phyloP scores from a whole-genome alignment of 1,140 invertebrate genomes.

The Harlomillsia oculata region DNA sequence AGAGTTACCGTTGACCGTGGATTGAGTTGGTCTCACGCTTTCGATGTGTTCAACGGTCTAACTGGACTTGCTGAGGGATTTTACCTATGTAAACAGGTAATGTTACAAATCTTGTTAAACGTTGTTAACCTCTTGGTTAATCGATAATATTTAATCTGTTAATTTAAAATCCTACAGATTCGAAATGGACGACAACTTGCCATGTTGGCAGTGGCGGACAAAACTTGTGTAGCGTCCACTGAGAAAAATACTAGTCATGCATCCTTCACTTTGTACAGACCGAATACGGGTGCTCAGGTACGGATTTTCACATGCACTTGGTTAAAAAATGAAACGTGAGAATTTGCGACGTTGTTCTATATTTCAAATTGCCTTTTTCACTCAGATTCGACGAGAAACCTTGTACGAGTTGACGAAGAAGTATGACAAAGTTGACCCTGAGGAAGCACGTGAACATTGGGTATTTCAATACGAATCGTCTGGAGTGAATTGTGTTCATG shows the following conservation, averaged over 20 bases:
- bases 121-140: background rate
- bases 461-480: conserved; percentile 77
- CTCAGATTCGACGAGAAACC: conserved; percentile 67
- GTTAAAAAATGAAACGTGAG: too few relatives aligned
- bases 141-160: background rate
- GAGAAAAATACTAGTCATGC: conserved; percentile 66
- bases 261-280: conserved; percentile 61
- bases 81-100: conserved; percentile 69
- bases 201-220: conserved; percentile 64
- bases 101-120: background rate
- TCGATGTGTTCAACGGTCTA: too few relatives aligned
- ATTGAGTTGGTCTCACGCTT: conserved; percentile 90
- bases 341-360: too few relatives aligned
- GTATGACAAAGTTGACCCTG: conserved; percentile 67
- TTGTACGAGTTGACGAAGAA: conserved; percentile 84
- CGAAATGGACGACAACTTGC: conserved; percentile 76
- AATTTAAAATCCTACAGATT: conserved; percentile 41
- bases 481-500: conserved; percentile 75
- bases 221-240: conserved; percentile 41
- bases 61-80: conserved; percentile 69
- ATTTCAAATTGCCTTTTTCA: conserved; percentile 4
- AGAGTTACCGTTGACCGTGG: conserved; percentile 85
- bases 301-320: conserved; percentile 5
- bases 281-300: conserved; percentile 68
- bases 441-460: conserved; percentile 75